A percentile compares a stretch with the other conserved stretches of the same genome.
phyloP scores from a whole-genome alignment of 2,797 vertebrate genomes.

The Pteropus rufus region DNA sequence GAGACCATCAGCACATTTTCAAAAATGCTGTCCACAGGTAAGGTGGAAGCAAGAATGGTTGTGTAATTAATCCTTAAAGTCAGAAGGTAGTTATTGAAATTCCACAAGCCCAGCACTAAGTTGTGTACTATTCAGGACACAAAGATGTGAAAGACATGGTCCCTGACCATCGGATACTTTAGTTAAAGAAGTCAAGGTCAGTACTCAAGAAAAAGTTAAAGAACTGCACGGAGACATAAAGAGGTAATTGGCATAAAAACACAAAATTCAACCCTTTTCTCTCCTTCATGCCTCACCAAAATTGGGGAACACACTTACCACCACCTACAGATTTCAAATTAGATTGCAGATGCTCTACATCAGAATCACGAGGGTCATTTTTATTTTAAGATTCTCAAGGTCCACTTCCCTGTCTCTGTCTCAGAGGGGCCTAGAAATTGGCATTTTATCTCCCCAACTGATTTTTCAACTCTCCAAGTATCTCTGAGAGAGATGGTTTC shows the following conservation, averaged over 20 bases:
- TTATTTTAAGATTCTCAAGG: not conserved
- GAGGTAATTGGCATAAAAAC: not conserved
- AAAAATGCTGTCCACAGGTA: slow-evolving; percentile 34
- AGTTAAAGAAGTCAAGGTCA: not conserved
- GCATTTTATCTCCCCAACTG: not conserved
- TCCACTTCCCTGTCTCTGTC: not conserved
- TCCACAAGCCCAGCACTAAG: not conserved
- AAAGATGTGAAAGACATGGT: not conserved
- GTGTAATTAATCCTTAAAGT: slow-evolving; percentile 48
- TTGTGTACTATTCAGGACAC: not conserved
- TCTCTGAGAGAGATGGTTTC: not conserved
- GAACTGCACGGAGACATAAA: not conserved
- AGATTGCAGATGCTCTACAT: not conserved
- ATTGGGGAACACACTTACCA: not conserved
- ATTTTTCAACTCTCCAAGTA: not conserved
- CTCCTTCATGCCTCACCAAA: not conserved
- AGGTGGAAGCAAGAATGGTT: not conserved
- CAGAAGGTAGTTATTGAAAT: slow-evolving; percentile 39
- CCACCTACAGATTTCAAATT: not conserved
- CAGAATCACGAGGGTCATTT: not conserved
- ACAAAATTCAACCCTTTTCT: not conserved
- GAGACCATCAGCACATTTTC: slow-evolving; percentile 56
- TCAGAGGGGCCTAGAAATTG: not conserved
- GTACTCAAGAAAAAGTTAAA: not conserved
- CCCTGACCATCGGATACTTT: not conserved